Percentiles rank a stretch among this genome's conserved stretches.
Conservation (phyloP, 2,113 vertebrate species). For the Pluvialis apricaria region DNA sequence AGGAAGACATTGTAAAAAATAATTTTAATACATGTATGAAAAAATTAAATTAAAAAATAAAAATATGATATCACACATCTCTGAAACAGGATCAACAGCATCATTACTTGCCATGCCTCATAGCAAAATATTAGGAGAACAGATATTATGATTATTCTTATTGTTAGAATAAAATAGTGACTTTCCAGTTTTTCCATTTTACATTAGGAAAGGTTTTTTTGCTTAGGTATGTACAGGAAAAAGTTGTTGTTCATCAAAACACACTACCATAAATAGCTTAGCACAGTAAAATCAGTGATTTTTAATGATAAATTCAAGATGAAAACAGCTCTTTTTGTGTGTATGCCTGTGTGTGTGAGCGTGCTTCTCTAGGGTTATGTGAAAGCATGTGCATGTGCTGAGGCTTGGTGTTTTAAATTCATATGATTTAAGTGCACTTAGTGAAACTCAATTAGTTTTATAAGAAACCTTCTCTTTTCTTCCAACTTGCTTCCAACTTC, state of each 20-base stretch:
- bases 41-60: not conserved
- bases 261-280: not conserved
- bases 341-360: rapidly evolving
- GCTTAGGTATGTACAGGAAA: not conserved
- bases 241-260: not conserved
- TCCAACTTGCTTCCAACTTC: not conserved
- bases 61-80: not conserved
- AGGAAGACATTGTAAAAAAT: not conserved
- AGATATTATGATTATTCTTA: not conserved
- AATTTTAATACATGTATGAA: not conserved
- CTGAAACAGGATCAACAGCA: not conserved
- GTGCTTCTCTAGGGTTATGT: rapidly evolving
- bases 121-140: not conserved
- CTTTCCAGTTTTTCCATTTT: not conserved
- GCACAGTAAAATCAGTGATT: not conserved
- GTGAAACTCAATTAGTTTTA: not conserved
- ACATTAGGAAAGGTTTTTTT: not conserved
- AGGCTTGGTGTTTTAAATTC: not conserved
- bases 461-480: not conserved
- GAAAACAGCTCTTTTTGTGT: not conserved
- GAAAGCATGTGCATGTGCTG: not conserved
- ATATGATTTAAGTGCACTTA: not conserved
- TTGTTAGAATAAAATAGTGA: not conserved
- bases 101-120: not conserved
- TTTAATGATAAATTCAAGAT: not conserved